Percentiles rank a stretch among this genome's conserved stretches.
Evolutionary conservation across 1,140 invertebrate genomes (phyloP).

Genomic region (Myzus persicae): DNA sequence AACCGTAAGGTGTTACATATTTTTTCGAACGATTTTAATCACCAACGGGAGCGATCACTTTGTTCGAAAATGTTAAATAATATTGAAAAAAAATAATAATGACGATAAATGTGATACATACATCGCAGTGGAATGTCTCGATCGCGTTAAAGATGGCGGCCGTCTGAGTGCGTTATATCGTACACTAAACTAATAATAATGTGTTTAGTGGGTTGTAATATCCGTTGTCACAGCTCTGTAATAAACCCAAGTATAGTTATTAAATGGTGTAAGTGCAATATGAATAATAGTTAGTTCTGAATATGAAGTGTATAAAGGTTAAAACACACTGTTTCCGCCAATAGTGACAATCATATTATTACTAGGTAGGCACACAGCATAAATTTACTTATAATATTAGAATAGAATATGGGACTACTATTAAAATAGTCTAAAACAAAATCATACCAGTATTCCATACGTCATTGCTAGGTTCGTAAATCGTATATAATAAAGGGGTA

Average conservation of each 20-base stretch:
- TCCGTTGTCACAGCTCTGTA: neutral
- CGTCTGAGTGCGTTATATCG: no score
- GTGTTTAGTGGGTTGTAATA: neutral
- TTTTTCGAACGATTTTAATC: neutral
- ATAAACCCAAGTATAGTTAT: neutral
- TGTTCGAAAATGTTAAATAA: neutral
- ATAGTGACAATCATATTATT: neutral
- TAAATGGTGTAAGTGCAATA: neutral
- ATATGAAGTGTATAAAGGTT: neutral
- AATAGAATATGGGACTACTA: neutral
- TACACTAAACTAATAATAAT: neutral
- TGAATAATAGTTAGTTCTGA: neutral
- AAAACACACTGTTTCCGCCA: neutral
- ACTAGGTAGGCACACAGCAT: neutral
- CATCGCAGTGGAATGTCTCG: neutral
- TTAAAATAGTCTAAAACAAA: neutral
- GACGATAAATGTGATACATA: neutral
- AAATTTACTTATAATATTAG: neutral
- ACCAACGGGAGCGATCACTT: neutral
- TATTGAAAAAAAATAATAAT: no score
- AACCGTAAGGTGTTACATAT: neutral
- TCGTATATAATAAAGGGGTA: neutral
- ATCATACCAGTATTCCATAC: neutral
- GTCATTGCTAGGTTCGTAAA: neutral
- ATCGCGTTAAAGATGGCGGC: neutral